Evolutionary conservation across 2,888 invertebrate species (phyloP).

Genomic region (Sinopyrophorus schimmeli): DNA sequence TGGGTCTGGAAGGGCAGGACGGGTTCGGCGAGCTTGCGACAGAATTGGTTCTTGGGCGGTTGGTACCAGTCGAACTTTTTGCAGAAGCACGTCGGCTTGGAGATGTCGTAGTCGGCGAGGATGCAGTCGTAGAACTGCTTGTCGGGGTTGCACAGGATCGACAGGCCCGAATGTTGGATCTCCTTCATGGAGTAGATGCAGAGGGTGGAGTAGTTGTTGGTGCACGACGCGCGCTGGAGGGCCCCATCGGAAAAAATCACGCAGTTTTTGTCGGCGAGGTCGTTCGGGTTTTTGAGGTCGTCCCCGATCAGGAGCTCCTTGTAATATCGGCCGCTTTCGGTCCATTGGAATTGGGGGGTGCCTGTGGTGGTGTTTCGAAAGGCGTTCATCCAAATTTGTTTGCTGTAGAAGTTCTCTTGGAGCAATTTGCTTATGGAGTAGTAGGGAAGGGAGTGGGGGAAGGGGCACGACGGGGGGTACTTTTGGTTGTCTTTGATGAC

Average conservation of each 20-base stretch:
- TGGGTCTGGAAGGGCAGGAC: slow-evolving; percentile 8
- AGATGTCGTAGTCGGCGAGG: slow-evolving; percentile 5
- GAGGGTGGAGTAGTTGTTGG: not conserved
- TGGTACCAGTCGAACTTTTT: not conserved
- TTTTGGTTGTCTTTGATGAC: not conserved
- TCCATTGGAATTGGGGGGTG: slow-evolving; percentile 14
- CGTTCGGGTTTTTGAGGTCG: not conserved
- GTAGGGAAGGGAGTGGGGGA: not conserved
- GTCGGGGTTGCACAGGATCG: not conserved
- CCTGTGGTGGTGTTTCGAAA: slow-evolving; percentile 2
- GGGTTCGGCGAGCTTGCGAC: slow-evolving; percentile 20
- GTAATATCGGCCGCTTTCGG: slow-evolving; percentile 7
- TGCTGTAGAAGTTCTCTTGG: not conserved
- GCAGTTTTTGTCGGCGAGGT: slow-evolving; percentile 2
- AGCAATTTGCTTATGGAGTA: not conserved
- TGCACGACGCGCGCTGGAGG: slow-evolving; percentile 6
- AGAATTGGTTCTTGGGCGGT: slow-evolving; percentile 9
- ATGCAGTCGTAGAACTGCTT: not conserved
- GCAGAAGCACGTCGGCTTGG: slow-evolving; percentile 12
- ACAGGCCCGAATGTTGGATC: not conserved
- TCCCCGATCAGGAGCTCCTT: too few relatives aligned
- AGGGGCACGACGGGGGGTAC: not conserved
- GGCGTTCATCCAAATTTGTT: slow-evolving; percentile 17
- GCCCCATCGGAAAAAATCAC: not conserved
- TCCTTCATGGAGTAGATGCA: slow-evolving; percentile 16